phyloP scores from a whole-genome alignment of 2,113 vertebrate species.

The Varanus salvator region DNA sequence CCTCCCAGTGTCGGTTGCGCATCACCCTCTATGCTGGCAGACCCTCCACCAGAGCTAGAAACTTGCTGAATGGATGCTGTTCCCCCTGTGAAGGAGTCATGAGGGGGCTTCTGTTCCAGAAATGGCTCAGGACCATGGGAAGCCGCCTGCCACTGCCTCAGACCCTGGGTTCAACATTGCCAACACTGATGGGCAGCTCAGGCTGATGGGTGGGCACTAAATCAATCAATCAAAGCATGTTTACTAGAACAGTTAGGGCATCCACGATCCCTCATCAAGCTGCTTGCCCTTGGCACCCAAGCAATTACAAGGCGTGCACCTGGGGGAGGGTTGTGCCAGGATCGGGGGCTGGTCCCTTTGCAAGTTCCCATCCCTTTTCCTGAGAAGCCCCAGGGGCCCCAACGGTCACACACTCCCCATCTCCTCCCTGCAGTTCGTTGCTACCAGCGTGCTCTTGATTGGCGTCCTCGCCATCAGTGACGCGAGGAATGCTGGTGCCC shows the following conservation, averaged over 20 bases:
- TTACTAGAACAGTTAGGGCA: no score
- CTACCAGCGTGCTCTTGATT: constrained; percentile 85
- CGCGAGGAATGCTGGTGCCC: constrained; percentile 78
- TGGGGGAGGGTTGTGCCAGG: not conserved
- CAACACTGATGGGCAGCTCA: no score
- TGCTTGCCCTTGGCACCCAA: not conserved
- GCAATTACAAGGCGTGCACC: no score
- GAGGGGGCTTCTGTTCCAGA: not conserved
- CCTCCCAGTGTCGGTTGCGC: not conserved
- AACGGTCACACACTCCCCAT: not conserved
- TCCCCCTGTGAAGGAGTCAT: not conserved
- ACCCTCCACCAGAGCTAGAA: not conserved
- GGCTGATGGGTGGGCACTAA: no score
- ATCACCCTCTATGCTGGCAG: not conserved
- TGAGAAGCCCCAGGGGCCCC: not conserved
- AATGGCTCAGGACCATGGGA: no score
- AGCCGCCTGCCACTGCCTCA: no score
- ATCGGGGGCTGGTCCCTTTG: not conserved
- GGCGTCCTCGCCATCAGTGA: constrained; percentile 85
- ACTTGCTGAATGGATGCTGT: no score
- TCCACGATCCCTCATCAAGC: not conserved
- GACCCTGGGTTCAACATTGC: no score
- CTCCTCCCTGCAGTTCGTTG: constrained; percentile 72
- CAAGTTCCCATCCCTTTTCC: not conserved
- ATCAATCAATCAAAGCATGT: no score